Evolutionary conservation across 2,888 invertebrate genomes (phyloP).

Genomic region (Andrena dorsata): DNA sequence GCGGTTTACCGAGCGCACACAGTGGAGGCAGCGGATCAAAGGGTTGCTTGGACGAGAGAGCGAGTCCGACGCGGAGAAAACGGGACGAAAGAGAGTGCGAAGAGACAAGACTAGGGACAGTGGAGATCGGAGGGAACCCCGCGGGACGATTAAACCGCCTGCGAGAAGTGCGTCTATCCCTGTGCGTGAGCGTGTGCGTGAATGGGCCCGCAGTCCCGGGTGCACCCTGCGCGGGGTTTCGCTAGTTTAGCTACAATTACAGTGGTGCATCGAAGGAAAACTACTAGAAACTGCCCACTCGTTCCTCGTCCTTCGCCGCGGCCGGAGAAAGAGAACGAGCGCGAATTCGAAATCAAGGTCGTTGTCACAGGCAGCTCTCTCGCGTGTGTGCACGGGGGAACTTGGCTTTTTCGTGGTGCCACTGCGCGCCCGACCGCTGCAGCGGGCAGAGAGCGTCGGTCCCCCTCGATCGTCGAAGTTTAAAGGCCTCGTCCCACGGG

Average conservation of each 20-base stretch:
- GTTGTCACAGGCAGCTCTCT: constrained; percentile 39
- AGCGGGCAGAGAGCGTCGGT: background rate
- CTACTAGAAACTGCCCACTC: constrained; percentile 29
- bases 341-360: constrained; percentile 72
- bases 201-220: background rate
- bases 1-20: background rate
- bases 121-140: constrained; percentile 5
- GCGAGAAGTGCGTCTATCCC: background rate
- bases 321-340: constrained; percentile 9
- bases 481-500: background rate
- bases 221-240: constrained; percentile 20
- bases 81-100: background rate
- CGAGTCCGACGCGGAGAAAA: background rate
- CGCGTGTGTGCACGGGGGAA: constrained; percentile 21
- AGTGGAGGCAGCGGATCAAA: background rate
- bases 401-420: constrained; percentile 13
- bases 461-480: background rate
- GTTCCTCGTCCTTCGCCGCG: background rate
- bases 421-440: background rate
- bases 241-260: constrained; percentile 17
- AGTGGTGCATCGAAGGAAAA: constrained; percentile 44
- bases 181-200: constrained; percentile 2
- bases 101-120: constrained; percentile 20
- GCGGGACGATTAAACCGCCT: constrained; percentile 10
- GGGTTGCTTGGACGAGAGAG: constrained; percentile 4